Conservation (phyloP, 2,888 invertebrate species). For the Hoplodrina ambigua region DNA sequence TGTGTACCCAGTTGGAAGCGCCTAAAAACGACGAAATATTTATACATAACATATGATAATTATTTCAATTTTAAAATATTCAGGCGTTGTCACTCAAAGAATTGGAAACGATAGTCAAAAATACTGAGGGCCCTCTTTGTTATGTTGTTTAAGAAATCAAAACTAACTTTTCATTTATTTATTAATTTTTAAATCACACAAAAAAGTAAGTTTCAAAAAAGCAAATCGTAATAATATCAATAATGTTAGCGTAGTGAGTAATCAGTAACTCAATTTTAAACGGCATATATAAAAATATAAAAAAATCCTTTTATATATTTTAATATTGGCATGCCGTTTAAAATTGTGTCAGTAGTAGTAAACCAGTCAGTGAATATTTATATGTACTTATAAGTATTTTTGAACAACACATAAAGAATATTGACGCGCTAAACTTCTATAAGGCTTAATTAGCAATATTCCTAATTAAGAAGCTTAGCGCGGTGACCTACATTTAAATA, state of each 20-base stretch:
- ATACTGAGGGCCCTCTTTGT: background rate
- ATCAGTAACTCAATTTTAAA: background rate
- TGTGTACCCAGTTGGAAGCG: slow-evolving; percentile 85
- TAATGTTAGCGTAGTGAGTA: too few relatives aligned
- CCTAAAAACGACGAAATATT: slow-evolving; percentile 66
- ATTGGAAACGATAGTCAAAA: background rate
- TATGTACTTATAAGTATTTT: too few relatives aligned
- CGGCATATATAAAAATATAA: background rate
- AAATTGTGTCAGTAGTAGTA: too few relatives aligned
- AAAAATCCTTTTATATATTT: too few relatives aligned
- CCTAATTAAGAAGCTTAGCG: too few relatives aligned
- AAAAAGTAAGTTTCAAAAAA: too few relatives aligned
- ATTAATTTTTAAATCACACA: too few relatives aligned
- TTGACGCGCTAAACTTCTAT: background rate
- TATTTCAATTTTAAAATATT: slow-evolving; percentile 6
- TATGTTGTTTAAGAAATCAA: background rate
- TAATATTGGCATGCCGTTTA: too few relatives aligned
- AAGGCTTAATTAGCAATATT: background rate
- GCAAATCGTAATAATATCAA: too few relatives aligned
- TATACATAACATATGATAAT: background rate
- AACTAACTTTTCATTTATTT: too few relatives aligned
- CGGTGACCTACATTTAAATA: background rate
- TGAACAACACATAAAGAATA: background rate
- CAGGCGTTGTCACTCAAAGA: background rate
- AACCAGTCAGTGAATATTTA: too few relatives aligned